Conservation (phyloP, 2,797 vertebrate genomes). For the Myotis myotis region DNA sequence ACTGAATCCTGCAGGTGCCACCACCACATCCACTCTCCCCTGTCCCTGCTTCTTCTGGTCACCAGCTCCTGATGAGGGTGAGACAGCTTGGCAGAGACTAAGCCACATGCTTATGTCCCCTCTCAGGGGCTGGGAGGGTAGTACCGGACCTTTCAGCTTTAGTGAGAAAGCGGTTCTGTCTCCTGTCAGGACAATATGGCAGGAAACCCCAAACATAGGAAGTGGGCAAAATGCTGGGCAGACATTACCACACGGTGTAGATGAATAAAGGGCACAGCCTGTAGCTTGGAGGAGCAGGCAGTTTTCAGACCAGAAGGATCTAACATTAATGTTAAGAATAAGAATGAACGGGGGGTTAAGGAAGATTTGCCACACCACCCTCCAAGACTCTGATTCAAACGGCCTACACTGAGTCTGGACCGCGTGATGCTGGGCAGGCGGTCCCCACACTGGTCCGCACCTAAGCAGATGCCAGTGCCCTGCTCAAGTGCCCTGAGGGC, state of each 20-base stretch:
- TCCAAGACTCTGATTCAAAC: background rate
- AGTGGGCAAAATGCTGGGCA: background rate
- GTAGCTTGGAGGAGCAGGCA: background rate
- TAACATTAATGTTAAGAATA: rapidly evolving
- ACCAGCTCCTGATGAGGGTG: background rate
- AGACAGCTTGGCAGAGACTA: background rate
- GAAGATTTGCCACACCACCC: background rate
- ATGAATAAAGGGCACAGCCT: rapidly evolving
- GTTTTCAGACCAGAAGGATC: background rate
- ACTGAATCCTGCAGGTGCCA: background rate
- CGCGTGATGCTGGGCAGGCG: rapidly evolving
- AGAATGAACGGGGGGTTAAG: background rate
- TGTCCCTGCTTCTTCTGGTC: background rate
- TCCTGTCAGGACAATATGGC: background rate
- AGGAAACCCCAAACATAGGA: background rate
- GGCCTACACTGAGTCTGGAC: background rate
- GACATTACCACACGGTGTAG: background rate
- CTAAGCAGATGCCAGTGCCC: background rate
- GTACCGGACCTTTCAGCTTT: background rate
- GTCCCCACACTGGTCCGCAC: too few relatives aligned
- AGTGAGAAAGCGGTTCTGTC: background rate
- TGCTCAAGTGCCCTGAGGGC: background rate
- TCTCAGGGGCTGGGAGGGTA: background rate
- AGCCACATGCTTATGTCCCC: background rate
- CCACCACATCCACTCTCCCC: background rate